Evolutionary conservation across 2,113 vertebrate species (phyloP).

Genomic region (Sinocyclocheilus rhinocerous): DNA sequence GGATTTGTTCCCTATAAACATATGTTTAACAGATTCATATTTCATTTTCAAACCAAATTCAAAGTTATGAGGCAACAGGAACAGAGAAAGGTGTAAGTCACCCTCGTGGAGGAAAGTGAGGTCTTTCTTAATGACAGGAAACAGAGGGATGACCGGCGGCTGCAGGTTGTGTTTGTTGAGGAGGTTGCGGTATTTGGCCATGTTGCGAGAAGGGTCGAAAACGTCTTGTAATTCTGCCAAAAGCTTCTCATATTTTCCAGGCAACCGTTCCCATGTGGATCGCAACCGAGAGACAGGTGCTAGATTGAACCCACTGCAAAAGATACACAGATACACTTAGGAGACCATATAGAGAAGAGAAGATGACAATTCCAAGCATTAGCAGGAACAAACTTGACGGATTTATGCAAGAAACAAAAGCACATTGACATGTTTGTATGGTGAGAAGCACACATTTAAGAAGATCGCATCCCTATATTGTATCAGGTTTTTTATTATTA

Average conservation of each 20-base stretch:
- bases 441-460: background rate
- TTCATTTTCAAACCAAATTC: background rate
- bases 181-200: constrained; percentile 98
- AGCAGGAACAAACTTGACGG: no score
- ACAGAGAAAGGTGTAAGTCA: constrained; percentile 59
- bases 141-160: constrained; percentile 94
- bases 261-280: constrained; percentile 97
- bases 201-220: constrained; percentile 97
- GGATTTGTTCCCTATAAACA: constrained; percentile 88
- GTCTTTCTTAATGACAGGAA: constrained; percentile 99
- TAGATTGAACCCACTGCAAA: constrained; percentile 88
- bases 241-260: constrained; percentile 96
- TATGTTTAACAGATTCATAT: background rate
- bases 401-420: no score
- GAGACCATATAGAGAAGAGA: background rate
- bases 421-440: background rate
- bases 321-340: background rate
- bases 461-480: background rate
- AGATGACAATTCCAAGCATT: background rate
- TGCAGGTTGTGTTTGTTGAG: constrained; percentile 97
- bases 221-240: constrained; percentile 96
- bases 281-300: constrained; percentile 93
- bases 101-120: constrained; percentile 98
- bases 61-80: no score
- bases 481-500: no score